phyloP scores from a whole-genome alignment of 92 coral and sea anemone genomes.

The Umimayanthus chanpuru region DNA sequence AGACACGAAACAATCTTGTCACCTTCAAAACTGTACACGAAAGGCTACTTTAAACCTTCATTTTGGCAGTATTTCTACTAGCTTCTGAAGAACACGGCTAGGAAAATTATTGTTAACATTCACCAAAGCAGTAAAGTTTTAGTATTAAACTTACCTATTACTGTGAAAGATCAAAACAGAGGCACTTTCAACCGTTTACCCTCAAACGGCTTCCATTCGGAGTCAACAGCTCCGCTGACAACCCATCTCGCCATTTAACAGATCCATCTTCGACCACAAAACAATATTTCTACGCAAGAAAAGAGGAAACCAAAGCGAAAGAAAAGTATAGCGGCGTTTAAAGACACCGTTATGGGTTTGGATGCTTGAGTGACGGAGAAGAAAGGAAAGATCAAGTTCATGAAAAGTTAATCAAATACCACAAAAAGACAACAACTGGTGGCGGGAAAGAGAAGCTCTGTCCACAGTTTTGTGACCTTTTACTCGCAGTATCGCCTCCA shows the following conservation, averaged over 20 bases:
- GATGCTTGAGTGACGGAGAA: conserved; percentile 48
- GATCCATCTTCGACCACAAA: conserved; percentile 10
- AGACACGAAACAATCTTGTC: too few relatives aligned
- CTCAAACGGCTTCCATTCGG: conserved; percentile 20
- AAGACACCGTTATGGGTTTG: conserved; percentile 31
- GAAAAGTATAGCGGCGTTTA: conserved; percentile 36
- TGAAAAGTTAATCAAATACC: conserved; percentile 43
- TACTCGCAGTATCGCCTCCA: background rate
- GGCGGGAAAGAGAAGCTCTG: conserved; percentile 13
- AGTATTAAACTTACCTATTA: conserved; percentile 13
- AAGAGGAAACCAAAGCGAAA: background rate
- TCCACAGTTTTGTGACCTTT: background rate
- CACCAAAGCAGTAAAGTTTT: background rate
- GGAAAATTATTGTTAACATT: background rate
- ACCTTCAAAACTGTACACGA: background rate
- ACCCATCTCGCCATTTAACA: background rate
- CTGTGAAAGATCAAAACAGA: background rate
- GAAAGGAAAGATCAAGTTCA: conserved; percentile 48
- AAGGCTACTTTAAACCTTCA: background rate
- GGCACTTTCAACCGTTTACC: background rate
- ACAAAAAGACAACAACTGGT: conserved; percentile 42
- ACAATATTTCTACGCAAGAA: background rate
- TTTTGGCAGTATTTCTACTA: background rate
- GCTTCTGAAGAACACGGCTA: background rate
- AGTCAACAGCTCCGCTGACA: conserved; percentile 8